Evolutionary conservation across 1,140 invertebrate species (phyloP), one percentile per base, ranked within the genome.

Genomic region (Apolygus lucorum): DNA sequence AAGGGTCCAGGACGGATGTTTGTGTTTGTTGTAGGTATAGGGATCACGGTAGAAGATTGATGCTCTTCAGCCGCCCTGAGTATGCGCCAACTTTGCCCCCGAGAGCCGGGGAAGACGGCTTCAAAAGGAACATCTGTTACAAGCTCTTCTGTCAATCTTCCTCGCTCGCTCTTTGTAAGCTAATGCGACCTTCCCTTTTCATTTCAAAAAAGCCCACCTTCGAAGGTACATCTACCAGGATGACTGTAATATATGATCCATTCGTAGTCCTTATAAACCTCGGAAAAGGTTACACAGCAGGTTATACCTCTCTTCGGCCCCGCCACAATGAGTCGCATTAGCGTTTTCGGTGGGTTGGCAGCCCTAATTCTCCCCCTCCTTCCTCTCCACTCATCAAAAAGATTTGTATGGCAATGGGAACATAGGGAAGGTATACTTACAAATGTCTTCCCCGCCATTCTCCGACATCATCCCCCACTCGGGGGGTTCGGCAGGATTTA

Each of bases 51-150:
- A 11, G 54, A 59, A 59, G 54, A 59, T 59, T 59, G 54, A 59
- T 59, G 54, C 54, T 59, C 54, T 59, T 59, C 4, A 59, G 22
- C 54, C 54, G 4, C 22, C 22, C 8, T 59, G 54, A 59, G 54
- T 59, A 59, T 59, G 54, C 54, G 22, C 54, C 22, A 59, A 8
- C 54, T 59, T 59, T 24, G 54, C 54, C 17, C n/a, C n/a, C n/a
- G n/a, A 49, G 34, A 11, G 8, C 17, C 8, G 8, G 54, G 54
- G 54, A 59, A 8, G 8, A 17, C 8, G 34, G 11, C 54, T 59
- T 59, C 54, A 59, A 59, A 59, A 59, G 54, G 54, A 59, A 59
- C 54, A 59, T 59, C 54, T 59, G 54, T 59, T 59, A 59, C 54
- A 59, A 59, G 54, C 54, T 59, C 54, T 59, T 59, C 54, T 59